Conservation (phyloP, 1,140 invertebrate genomes). For the Venustaconcha ellipsiformis region DNA sequence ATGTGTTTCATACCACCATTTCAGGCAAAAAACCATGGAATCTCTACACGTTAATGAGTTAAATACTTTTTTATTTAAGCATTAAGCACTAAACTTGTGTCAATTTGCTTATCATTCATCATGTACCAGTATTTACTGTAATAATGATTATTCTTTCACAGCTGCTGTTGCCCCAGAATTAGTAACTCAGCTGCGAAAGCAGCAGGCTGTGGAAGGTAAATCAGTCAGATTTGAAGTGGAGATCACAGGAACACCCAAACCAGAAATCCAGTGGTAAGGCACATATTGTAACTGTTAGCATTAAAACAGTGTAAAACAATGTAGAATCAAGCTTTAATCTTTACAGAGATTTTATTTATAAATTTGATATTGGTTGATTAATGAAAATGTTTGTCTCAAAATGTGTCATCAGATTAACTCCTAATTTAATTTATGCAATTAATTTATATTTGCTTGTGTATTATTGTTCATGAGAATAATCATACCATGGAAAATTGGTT, state of each 20-base stretch:
- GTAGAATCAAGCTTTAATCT: too few species aligned
- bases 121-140: not conserved
- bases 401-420: too few species aligned
- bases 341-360: too few species aligned
- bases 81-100: not conserved
- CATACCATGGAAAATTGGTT: too few species aligned
- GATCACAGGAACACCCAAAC: constrained; percentile 90
- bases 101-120: not conserved
- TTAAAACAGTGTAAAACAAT: not conserved
- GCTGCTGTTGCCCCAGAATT: constrained; percentile 95
- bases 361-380: too few species aligned
- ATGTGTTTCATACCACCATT: too few species aligned
- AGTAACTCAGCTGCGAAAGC: constrained; percentile 81
- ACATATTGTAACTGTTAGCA: not conserved
- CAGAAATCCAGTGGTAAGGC: constrained; percentile 77
- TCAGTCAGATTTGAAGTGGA: constrained; percentile 87
- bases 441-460: too few species aligned
- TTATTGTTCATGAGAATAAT: too few species aligned
- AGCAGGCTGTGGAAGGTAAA: constrained; percentile 85
- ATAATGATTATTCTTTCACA: constrained; percentile 28
- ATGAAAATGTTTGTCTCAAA: too few species aligned
- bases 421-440: too few species aligned
- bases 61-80: not conserved
- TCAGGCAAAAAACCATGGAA: too few species aligned
- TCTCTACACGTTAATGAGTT: not conserved